These are phyloP conservation scores for Calephelis perditalis DNA, from an alignment of 2,888 invertebrate species.

Conservation along the genomic window DNA sequence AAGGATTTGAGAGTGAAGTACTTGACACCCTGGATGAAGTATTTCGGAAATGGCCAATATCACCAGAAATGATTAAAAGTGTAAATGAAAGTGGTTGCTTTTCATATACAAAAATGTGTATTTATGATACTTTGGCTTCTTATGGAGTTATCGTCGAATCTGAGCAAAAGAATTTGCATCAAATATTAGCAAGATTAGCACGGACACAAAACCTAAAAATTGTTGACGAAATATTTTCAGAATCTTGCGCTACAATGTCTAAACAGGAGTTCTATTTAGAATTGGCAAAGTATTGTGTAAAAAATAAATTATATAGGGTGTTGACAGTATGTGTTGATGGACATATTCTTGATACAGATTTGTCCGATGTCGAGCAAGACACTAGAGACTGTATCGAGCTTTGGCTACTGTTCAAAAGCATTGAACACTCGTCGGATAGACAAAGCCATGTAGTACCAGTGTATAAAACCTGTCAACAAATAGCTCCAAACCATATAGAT, in stretches of 20 bases:
- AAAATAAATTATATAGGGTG: conserved; percentile 71
- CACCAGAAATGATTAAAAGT: conserved; percentile 76
- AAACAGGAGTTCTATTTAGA: conserved; percentile 74
- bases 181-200: conserved; percentile 79
- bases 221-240: conserved; percentile 74
- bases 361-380: conserved; percentile 59
- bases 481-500: conserved; percentile 69
- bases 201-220: conserved; percentile 73
- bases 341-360: conserved; percentile 54
- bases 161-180: conserved; percentile 75
- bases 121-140: conserved; percentile 79
- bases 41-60: conserved; percentile 76
- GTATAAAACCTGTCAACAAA: conserved; percentile 75
- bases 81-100: conserved; percentile 68
- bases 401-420: conserved; percentile 72
- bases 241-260: conserved; percentile 62
- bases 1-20: conserved; percentile 52
- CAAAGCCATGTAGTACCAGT: conserved; percentile 71
- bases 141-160: conserved; percentile 81
- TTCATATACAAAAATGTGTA: conserved; percentile 70
- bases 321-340: conserved; percentile 73
- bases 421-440: conserved; percentile 71
- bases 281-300: conserved; percentile 71
- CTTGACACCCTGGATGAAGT: conserved; percentile 66
- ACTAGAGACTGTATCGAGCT: conserved; percentile 72